Conservation (phyloP, 2,888 invertebrate genomes). For the Caenorhabditis zanzibari region DNA sequence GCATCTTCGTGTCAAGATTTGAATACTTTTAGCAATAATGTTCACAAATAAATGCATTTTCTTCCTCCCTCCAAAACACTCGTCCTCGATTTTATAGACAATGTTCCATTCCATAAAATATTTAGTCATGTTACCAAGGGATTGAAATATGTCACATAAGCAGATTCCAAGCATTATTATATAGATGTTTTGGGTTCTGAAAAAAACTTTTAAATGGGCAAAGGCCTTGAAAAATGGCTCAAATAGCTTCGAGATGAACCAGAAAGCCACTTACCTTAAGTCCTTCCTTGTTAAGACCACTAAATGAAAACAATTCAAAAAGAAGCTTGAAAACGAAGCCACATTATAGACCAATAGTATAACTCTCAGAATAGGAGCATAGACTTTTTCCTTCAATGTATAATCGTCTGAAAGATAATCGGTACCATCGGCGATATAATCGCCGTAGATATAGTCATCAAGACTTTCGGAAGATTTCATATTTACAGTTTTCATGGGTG, state of each 20-base stretch:
- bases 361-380: not conserved
- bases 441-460: too few species aligned
- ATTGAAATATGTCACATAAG: not conserved
- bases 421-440: not conserved
- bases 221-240: too few species aligned
- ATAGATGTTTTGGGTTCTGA: conserved; percentile 15
- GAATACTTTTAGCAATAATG: not conserved
- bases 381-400: not conserved
- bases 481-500: too few species aligned
- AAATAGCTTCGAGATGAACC: too few species aligned
- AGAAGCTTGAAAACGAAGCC: not conserved
- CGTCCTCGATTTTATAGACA: not conserved
- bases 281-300: conserved; percentile 31
- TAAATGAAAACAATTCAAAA: conserved; percentile 11
- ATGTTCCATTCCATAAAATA: not conserved
- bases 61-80: not conserved
- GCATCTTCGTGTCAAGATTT: not conserved
- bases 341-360: not conserved
- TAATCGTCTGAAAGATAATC: not conserved
- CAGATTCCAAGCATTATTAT: conserved; percentile 31
- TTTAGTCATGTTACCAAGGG: not conserved
- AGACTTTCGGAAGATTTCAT: too few species aligned
- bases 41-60: not conserved
- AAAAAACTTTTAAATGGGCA: too few species aligned
- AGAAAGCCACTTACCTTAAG: too few species aligned